Percentiles rank a stretch among this genome's conserved stretches.
Evolutionary conservation across 2,113 vertebrate genomes (phyloP).

Genomic region (Grantiella picta): DNA sequence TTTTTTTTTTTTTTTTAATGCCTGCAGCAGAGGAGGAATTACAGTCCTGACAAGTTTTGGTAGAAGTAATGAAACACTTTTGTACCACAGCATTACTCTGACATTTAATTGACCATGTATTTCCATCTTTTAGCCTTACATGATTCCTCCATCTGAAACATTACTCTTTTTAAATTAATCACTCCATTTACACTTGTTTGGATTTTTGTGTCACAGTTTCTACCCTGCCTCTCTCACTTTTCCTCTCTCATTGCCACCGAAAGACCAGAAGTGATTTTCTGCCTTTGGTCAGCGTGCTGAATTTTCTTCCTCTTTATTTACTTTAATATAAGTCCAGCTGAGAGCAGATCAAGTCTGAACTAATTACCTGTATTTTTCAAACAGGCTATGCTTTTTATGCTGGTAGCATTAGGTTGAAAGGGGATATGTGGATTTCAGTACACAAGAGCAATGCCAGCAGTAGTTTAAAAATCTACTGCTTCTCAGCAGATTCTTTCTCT

Average conservation of each 20-base stretch:
- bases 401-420: not conserved
- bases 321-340: not conserved
- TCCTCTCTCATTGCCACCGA: not conserved
- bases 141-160: not conserved
- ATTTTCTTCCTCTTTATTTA: not conserved
- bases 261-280: not conserved
- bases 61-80: not conserved
- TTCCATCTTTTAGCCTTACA: not conserved
- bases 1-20: not conserved
- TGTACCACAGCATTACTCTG: not conserved
- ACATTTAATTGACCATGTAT: not conserved
- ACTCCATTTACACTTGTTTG: constrained; percentile 1
- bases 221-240: not conserved
- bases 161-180: not conserved
- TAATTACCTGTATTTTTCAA: not conserved
- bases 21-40: not conserved
- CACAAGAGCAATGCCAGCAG: not conserved
- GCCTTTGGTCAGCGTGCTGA: not conserved
- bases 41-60: not conserved
- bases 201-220: not conserved
- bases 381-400: not conserved
- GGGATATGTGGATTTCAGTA: not conserved
- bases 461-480: not conserved
- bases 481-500: not conserved
- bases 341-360: not conserved